Percentiles rank a stretch among this genome's conserved stretches.
These are phyloP conservation scores for Oxytorus armatus DNA, from an alignment of 2,888 invertebrate genomes.

Conservation along the genomic window DNA sequence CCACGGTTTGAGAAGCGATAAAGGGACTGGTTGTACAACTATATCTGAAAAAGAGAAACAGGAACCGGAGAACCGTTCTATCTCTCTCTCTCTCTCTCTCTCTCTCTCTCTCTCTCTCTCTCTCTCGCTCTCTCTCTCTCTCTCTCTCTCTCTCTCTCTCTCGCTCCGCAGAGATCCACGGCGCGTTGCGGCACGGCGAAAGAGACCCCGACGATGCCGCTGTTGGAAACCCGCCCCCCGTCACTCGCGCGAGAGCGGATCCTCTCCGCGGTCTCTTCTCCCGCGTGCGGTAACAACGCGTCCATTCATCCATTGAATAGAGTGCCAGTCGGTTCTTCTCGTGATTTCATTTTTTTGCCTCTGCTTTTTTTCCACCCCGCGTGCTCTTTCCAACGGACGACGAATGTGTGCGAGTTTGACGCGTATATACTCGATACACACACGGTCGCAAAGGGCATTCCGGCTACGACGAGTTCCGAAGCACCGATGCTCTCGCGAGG, in stretches of 20 bases:
- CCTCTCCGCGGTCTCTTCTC: slow-evolving; percentile 64
- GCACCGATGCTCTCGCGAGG: no score
- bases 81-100: slow-evolving; percentile 1
- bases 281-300: slow-evolving; percentile 74
- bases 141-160: slow-evolving; percentile 10
- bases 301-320: slow-evolving; percentile 75
- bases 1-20: slow-evolving; percentile 46
- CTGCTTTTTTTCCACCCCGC: slow-evolving; percentile 2
- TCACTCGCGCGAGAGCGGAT: slow-evolving; percentile 20
- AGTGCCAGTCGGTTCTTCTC: slow-evolving; percentile 64
- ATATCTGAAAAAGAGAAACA: slow-evolving; percentile 33
- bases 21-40: background rate
- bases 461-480: no score
- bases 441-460: background rate
- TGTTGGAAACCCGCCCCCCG: slow-evolving; percentile 69
- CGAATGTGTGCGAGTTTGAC: slow-evolving; percentile 2
- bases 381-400: slow-evolving; percentile 14
- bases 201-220: slow-evolving; percentile 3
- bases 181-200: slow-evolving; percentile 22
- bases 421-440: background rate
- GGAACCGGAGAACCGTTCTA: slow-evolving; percentile 12
- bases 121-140: no score
- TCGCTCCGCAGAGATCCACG: slow-evolving; percentile 4
- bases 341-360: slow-evolving; percentile 34
- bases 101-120: slow-evolving; percentile 15